These are phyloP conservation scores for Cephus spinipes DNA, from an alignment of 2,888 invertebrate species.

Conservation along the genomic window DNA sequence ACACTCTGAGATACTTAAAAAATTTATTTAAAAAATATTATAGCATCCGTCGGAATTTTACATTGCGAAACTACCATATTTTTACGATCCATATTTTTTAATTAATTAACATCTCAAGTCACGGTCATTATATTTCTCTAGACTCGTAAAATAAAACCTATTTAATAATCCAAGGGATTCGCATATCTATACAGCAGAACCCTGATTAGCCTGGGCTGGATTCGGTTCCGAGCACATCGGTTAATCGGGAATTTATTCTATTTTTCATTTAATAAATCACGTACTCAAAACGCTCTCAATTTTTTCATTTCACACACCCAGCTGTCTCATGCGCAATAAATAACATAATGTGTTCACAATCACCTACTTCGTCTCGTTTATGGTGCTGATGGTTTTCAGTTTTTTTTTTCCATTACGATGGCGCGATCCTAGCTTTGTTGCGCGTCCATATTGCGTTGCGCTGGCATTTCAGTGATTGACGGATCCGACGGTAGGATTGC, in stretches of 20 bases:
- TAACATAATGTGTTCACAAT: not conserved
- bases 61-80: not conserved
- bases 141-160: not conserved
- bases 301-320: not conserved
- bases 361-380: not conserved
- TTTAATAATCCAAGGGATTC: not conserved
- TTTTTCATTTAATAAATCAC: not conserved
- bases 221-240: too few species aligned
- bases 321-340: not conserved
- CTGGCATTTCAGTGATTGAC: not conserved
- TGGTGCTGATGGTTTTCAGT: not conserved
- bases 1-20: not conserved
- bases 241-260: not conserved
- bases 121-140: not conserved
- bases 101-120: not conserved
- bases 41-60: not conserved
- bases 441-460: not conserved
- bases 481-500: conserved; percentile 1
- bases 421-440: not conserved
- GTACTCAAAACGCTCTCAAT: not conserved
- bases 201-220: too few species aligned
- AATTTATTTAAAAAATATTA: not conserved
- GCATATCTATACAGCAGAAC: not conserved
- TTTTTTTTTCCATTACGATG: not conserved
- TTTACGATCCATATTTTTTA: not conserved